Conservation (phyloP, 2,113 vertebrate species). For the Patagioenas fasciata region DNA sequence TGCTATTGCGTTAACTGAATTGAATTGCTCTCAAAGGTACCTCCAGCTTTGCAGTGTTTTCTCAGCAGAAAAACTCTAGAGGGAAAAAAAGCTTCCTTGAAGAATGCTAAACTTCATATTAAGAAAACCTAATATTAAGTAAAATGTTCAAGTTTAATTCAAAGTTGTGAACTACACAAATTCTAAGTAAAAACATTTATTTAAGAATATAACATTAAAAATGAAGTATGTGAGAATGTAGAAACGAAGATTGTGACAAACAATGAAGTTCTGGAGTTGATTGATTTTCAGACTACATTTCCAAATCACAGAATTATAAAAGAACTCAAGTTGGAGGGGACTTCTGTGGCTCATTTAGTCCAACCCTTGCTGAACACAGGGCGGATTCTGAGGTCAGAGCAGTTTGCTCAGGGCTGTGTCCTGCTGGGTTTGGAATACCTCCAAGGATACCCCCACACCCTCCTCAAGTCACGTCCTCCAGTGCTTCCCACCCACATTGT, state of each 20-base stretch:
- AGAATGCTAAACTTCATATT: neutral
- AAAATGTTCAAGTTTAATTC: neutral
- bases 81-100: neutral
- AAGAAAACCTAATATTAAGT: neutral
- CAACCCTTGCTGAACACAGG: fast-evolving
- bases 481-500: neutral
- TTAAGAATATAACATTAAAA: neutral
- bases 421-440: neutral
- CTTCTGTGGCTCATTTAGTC: neutral
- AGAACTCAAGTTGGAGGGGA: neutral
- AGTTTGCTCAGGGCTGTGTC: neutral
- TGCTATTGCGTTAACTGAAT: neutral
- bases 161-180: neutral
- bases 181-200: neutral
- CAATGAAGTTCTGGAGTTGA: neutral
- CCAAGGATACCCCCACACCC: neutral
- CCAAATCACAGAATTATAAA: neutral
- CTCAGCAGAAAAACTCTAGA: neutral
- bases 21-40: neutral
- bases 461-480: neutral
- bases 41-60: neutral
- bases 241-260: neutral
- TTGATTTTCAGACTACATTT: neutral
- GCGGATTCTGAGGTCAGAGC: neutral
- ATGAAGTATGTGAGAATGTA: neutral